A percentile compares a stretch with the other conserved stretches of the same genome.
Evolutionary conservation across 2,113 vertebrate genomes (phyloP).

Genomic region (Ascaphus truei): DNA sequence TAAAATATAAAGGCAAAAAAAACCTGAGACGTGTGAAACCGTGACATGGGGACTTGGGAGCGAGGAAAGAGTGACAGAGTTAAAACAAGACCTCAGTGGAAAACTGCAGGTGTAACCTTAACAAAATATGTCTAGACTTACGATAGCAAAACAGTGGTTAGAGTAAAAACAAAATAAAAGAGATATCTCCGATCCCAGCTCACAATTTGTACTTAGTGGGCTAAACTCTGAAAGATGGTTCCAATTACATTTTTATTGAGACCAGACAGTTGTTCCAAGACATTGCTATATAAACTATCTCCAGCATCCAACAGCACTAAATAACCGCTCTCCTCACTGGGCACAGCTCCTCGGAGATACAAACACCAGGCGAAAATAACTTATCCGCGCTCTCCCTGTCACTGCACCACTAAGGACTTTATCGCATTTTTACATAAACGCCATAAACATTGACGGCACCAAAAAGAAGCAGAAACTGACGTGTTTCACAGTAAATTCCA

Average conservation of each 20-base stretch:
- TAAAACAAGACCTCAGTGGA: background rate
- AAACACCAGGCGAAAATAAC: background rate
- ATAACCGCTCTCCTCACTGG: background rate
- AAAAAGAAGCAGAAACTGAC: no score
- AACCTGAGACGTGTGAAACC: no score
- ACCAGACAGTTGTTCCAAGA: background rate
- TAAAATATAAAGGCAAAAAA: no score
- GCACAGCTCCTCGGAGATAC: background rate
- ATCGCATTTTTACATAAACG: background rate
- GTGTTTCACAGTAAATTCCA: no score
- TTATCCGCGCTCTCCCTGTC: background rate
- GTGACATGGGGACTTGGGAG: no score
- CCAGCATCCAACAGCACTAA: background rate
- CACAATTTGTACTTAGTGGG: slow-evolving; percentile 27
- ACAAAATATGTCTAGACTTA: slow-evolving; percentile 44
- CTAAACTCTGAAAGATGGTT: slow-evolving; percentile 29
- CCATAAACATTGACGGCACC: background rate
- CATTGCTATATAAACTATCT: background rate
- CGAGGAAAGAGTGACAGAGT: background rate
- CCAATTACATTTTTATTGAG: background rate
- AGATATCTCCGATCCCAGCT: slow-evolving; percentile 22
- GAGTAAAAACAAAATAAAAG: slow-evolving; percentile 45
- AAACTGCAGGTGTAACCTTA: slow-evolving; percentile 4
- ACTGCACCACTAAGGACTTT: background rate
- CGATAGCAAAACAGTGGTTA: slow-evolving; percentile 18